phyloP scores from a whole-genome alignment of 1,140 invertebrate species.

The Ostrea denselamellosa region DNA sequence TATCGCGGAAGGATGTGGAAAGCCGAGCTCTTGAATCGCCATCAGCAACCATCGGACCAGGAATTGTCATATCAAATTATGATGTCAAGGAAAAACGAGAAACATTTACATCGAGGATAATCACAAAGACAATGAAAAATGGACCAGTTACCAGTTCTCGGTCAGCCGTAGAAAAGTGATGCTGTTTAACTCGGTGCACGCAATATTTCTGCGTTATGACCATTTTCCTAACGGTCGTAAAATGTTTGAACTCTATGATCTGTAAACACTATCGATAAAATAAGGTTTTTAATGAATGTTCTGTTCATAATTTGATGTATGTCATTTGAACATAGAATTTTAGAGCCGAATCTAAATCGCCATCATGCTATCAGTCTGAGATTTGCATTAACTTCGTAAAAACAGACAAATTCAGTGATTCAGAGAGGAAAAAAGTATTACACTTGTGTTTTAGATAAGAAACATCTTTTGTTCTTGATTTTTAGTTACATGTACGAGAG shows the following conservation, averaged over 20 bases:
- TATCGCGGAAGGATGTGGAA: conserved; percentile 17
- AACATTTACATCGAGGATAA: neutral
- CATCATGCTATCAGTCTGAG: no score
- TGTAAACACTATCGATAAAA: neutral
- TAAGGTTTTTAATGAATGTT: neutral
- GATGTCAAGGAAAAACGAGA: neutral
- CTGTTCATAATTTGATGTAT: neutral
- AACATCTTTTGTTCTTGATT: no score
- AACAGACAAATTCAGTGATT: neutral
- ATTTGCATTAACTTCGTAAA: neutral
- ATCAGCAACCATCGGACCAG: neutral
- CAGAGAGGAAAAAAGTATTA: neutral
- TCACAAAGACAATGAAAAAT: neutral
- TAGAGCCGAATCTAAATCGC: neutral
- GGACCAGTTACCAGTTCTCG: neutral
- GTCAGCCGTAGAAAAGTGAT: neutral
- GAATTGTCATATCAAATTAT: conserved; percentile 19
- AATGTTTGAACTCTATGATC: conserved; percentile 5
- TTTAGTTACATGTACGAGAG: neutral
- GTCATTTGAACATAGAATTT: neutral
- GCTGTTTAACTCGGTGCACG: neutral
- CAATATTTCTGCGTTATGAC: neutral
- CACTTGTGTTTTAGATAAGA: no score
- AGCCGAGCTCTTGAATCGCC: neutral
- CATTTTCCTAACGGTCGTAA: neutral